Base-by-base conservation (phyloP, 92 coral and sea anemone species). In the Galaxea fascicularis region DNA sequence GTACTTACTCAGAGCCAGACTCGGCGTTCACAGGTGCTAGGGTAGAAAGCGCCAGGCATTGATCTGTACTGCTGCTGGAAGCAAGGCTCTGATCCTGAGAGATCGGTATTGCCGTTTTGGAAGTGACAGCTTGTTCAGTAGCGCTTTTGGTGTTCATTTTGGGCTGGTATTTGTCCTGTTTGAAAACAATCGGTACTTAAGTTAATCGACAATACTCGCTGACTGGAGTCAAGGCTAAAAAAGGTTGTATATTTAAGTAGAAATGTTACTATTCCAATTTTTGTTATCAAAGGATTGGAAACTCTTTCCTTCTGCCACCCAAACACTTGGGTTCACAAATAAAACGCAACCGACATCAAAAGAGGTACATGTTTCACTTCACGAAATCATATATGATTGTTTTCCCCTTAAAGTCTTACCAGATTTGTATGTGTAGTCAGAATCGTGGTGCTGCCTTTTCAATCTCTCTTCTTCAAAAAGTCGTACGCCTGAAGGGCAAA, bases 71-170 rank as follows among this genome's bases (percentile, higher is more conserved):
- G 18, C 20, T 14, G 18, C 20, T 14, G 0, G 68, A 10, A 9
- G 10, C 66, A 16, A 75, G 31, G 52, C 24, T 56, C 67, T 75
- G 28, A 11, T 20, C 80, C 28, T 57, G 80, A 0, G 51, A 20
- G 11, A 74, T 22, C 25, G 79, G 16, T 31, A 17, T 39, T 30
- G 29, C 14, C 28, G 52, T 74, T 26, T 30, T 52, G 16, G 4
- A 26, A 26, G 11, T 57, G 67, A 9, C 5, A 16, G 15, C 51
- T 54, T 75, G 80, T 57, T 75, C 52, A 5, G 62, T 20, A 10
- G 41, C 52, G 62, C 66, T 25, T 26, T 51, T 73, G 31, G 77
- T 25, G 49, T 47, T 44, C 80, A 75, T 75, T 63, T 39, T 74
- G n/a, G 25, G 62, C 22, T 7, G 15, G 15, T n/a, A 25, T 53